Evolutionary conservation across 2,113 vertebrate species (phyloP), one percentile per base, ranked within the genome.

Genomic region (Pachycephala philippinensis): DNA sequence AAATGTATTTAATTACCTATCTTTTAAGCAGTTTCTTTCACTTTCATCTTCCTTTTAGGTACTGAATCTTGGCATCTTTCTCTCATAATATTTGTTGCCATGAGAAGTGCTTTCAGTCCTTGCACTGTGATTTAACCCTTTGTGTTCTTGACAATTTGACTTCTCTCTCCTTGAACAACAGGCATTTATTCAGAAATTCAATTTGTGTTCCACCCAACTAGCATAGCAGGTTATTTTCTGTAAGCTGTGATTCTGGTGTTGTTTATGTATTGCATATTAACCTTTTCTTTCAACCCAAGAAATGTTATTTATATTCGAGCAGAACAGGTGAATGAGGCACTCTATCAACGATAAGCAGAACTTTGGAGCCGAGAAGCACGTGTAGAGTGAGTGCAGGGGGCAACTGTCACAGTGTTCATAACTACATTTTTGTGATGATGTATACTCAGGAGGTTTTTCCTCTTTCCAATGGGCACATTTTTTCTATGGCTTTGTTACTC

Each of bases 241-340:
- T 84, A 63, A 54, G 7, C 18, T 89, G 59, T 77, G n/a, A 21
- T 85, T 71, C 79, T 89, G 31, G 2, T 87, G 50, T 84, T 80
- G 37, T 76, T 87, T 68, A 45, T 74, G 50, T n/a, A 85, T 71
- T 87, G 28, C 28, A 54, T 81, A 91, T 95, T 94, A 94, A 92
- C 42, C 54, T 94, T 78, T 89, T 75, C 45, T 68, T 90, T 95
- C 68, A 89, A 42, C 52, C 26, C 8, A 26, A 49, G 68, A 64
- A 35, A 69, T 57, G 24, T 76, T 80, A 76, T 80, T 94, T 91
- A 47, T 80, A 35, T 84, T 80, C 27, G 45, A 84, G 30, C 42
- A 89, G 28, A 66, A 60, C 1, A 1, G 30, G 47, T 78, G 64
- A 86, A 77, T 45, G 39, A 95, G 47, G 20, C 37, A 21, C 26